Base-by-base conservation (phyloP, 2,113 vertebrate genomes). In the Struthidea cinerea region DNA sequence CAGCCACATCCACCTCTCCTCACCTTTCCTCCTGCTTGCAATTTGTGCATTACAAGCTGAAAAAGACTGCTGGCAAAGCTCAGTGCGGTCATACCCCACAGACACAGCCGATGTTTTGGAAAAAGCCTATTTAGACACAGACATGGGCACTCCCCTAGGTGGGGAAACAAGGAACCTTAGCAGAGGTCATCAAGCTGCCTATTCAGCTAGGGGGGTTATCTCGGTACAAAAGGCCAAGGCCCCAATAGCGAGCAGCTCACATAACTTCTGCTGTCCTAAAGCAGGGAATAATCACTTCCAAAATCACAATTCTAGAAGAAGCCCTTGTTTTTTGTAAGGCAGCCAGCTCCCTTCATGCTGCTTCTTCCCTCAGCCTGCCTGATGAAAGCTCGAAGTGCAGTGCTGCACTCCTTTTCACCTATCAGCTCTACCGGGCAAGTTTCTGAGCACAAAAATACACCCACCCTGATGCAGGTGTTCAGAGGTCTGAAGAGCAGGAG, bases 91-190 rank as follows among this genome's bases (percentile, higher is more conserved):
- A 82, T 39, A 83, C 2, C 21, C 41, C 63, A 61, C 52, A 90
- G 49, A 23, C 37, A 50, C 1, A 0, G 33, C n/a, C 0, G 2
- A 44, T 65, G 50, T 49, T 69, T 59, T 15, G 16, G 11, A 53
- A 71, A 37, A 50, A 70, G 12, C 50, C 41, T 76, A 16, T 68
- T 73, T 28, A 83, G 69, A 69, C 41, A 59, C 1, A 30, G 59
- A 28, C 22, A 19, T 37, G 21, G 26, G 37, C 41, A 60, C 28
- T 63, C 27, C 46, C 50, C 55, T 69, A 64, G 60, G 60, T 71
- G 32, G 46, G 37, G 32, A 87, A 87, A 79, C 22, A 56, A 39
- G 64, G 81, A 89, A 27, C 13, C 0, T 55, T 68, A 75, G 44
- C 35, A 5, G 16, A 83, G 63, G 53, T 80, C 76, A 86, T 47